These are phyloP conservation scores for Anoplopoma fimbria DNA, from an alignment of 2,113 vertebrate species.

Conservation along the genomic window DNA sequence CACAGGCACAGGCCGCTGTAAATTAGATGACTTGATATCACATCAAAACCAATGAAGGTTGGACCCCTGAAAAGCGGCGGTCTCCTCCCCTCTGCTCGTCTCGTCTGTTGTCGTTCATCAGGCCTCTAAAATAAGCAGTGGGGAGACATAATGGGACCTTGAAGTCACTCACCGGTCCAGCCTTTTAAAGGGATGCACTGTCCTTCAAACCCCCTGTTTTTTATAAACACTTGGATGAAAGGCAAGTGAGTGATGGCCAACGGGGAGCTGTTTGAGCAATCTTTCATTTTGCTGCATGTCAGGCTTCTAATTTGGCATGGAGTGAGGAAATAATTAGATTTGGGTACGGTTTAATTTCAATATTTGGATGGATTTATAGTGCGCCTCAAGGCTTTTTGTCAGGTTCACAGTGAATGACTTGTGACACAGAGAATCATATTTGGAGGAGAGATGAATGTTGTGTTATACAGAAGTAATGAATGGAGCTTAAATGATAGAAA, in stretches of 20 bases:
- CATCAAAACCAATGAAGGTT: slow-evolving; percentile 68
- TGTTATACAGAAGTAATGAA: not conserved
- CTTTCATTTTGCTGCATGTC: slow-evolving; percentile 16
- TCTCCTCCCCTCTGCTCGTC: slow-evolving; percentile 29
- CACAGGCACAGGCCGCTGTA: slow-evolving; percentile 51
- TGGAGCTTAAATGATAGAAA: not conserved
- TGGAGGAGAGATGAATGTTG: not conserved
- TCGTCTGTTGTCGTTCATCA: slow-evolving; percentile 45
- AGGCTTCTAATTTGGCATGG: not conserved
- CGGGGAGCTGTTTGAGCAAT: slow-evolving; percentile 13
- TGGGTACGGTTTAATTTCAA: slow-evolving; percentile 12
- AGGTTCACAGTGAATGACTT: not conserved
- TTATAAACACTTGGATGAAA: slow-evolving; percentile 45
- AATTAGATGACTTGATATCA: slow-evolving; percentile 72
- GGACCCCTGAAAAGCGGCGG: slow-evolving; percentile 27
- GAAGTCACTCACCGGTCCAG: slow-evolving; percentile 24
- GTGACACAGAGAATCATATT: not conserved
- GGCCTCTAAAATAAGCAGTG: slow-evolving; percentile 27
- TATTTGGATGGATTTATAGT: slow-evolving; percentile 10
- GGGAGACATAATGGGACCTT: slow-evolving; percentile 38
- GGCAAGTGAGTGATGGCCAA: slow-evolving; percentile 11
- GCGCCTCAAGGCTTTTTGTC: not conserved
- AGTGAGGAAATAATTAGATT: slow-evolving; percentile 32
- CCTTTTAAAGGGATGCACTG: slow-evolving; percentile 36
- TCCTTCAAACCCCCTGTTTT: slow-evolving; percentile 38